Conservation (phyloP, 1,140 invertebrate species). For the Neuroterus valhalla region DNA sequence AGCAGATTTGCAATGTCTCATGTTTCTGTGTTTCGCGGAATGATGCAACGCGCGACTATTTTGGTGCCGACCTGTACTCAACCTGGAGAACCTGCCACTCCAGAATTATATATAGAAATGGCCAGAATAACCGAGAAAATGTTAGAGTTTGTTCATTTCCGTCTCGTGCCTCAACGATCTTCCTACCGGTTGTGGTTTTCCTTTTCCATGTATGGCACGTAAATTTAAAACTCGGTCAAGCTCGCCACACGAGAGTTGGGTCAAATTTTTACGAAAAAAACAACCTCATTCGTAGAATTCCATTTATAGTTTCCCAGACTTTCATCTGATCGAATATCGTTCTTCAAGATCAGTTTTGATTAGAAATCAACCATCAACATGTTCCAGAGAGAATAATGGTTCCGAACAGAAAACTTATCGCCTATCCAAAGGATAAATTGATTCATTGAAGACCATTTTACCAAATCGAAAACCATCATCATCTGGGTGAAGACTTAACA, state of each 20-base stretch:
- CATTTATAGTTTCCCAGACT: not conserved
- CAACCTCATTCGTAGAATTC: conserved; percentile 42
- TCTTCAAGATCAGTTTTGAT: no score
- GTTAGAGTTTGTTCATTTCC: conserved; percentile 40
- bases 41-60: conserved; percentile 35
- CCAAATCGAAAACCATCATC: no score
- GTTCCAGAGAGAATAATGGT: no score
- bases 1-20: no score
- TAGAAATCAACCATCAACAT: no score
- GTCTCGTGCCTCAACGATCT: conserved; percentile 41
- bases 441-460: no score
- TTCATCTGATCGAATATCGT: no score
- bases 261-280: conserved; percentile 48
- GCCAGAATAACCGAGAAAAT: conserved; percentile 37
- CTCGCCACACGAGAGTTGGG: conserved; percentile 45
- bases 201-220: conserved; percentile 45
- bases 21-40: conserved; percentile 2
- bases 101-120: conserved; percentile 34
- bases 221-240: conserved; percentile 49
- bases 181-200: conserved; percentile 43
- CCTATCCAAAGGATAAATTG: no score
- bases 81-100: conserved; percentile 35
- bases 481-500: no score
- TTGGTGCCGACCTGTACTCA: conserved; percentile 30
- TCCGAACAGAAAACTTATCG: no score